These are phyloP conservation scores for Eretmochelys imbricata DNA, from an alignment of 2,113 vertebrate species.

Conservation along the genomic window DNA sequence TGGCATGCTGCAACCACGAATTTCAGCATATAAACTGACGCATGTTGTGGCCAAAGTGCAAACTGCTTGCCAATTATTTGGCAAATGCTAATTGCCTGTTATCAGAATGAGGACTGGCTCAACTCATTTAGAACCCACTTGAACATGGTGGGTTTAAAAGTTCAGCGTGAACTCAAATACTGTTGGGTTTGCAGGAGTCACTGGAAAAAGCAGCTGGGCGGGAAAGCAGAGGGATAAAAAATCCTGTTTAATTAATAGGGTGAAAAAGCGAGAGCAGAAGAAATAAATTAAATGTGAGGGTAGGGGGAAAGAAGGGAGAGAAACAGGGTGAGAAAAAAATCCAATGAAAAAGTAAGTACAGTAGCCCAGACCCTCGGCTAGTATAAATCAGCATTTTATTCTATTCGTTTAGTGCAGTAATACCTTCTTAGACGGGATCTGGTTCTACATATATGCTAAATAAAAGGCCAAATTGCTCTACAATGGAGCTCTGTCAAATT, in stretches of 20 bases:
- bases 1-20: conserved; percentile 34
- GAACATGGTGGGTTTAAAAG: conserved; percentile 36
- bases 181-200: conserved; percentile 1
- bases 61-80: conserved; percentile 72
- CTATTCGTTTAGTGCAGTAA: not conserved
- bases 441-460: not conserved
- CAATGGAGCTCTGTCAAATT: not conserved
- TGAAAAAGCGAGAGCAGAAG: not conserved
- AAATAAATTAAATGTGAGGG: not conserved
- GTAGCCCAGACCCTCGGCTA: not conserved
- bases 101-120: conserved; percentile 61
- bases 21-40: not conserved
- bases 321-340: not conserved
- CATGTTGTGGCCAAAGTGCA: conserved; percentile 49
- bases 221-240: not conserved
- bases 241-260: not conserved
- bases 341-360: not conserved
- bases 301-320: not conserved
- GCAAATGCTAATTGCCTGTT: conserved; percentile 69
- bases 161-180: conserved; percentile 42
- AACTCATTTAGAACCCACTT: conserved; percentile 56
- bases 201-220: not conserved
- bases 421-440: not conserved
- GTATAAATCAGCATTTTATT: not conserved
- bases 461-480: not conserved